Conservation (phyloP, 2,888 invertebrate genomes). For the Idaea aversata region DNA sequence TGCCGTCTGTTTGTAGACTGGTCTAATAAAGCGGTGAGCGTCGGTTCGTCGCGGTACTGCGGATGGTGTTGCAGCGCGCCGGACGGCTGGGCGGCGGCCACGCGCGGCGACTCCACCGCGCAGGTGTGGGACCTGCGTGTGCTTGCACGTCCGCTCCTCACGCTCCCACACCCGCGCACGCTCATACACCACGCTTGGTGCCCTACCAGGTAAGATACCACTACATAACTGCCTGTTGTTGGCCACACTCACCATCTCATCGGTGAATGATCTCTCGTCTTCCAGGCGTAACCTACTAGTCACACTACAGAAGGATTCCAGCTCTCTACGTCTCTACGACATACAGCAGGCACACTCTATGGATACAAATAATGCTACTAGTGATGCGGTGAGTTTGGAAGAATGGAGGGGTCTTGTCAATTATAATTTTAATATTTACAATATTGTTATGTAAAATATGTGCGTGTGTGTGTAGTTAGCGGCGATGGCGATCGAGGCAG, state of each 20-base stretch:
- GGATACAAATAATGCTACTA: slow-evolving; percentile 36
- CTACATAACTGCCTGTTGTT: too few species aligned
- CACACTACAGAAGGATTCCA: slow-evolving; percentile 89
- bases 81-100: slow-evolving; percentile 88
- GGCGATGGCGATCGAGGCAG: slow-evolving; percentile 50
- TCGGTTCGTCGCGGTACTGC: slow-evolving; percentile 90
- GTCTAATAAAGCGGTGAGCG: slow-evolving; percentile 83
- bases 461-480: slow-evolving; percentile 20
- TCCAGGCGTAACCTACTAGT: slow-evolving; percentile 86
- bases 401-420: too few species aligned
- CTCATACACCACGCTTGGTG: slow-evolving; percentile 92
- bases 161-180: slow-evolving; percentile 83
- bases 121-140: slow-evolving; percentile 94
- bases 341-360: slow-evolving; percentile 77
- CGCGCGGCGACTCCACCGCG: slow-evolving; percentile 89
- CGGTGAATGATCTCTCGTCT: slow-evolving; percentile 9
- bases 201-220: slow-evolving; percentile 79
- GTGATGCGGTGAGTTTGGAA: slow-evolving; percentile 35
- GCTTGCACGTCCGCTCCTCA: slow-evolving; percentile 90
- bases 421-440: too few species aligned
- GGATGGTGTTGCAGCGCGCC: slow-evolving; percentile 89
- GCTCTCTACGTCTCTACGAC: slow-evolving; percentile 90
- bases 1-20: slow-evolving; percentile 74
- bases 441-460: too few species aligned
- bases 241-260: too few species aligned